A percentile compares a stretch with the other conserved stretches of the same genome.
These are phyloP conservation scores for Adelges cooleyi DNA, from an alignment of 1,140 invertebrate species.

Conservation along the genomic window DNA sequence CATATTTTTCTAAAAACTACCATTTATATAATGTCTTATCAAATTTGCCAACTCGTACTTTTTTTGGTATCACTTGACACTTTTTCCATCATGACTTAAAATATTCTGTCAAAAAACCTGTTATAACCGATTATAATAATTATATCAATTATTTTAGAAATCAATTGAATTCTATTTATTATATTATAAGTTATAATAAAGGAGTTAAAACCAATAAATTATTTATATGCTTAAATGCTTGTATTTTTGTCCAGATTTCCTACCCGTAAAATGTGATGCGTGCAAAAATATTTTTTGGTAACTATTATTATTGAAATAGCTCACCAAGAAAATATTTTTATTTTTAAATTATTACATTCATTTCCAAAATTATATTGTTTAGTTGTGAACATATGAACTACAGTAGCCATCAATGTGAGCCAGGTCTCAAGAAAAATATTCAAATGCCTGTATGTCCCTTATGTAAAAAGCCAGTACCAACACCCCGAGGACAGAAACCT, in stretches of 20 bases:
- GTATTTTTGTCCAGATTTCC: constrained; percentile 61
- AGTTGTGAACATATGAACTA: constrained; percentile 78
- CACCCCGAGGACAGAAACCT: constrained; percentile 64
- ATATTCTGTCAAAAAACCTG: too few species aligned
- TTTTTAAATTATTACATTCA: neutral
- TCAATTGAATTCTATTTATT: too few species aligned
- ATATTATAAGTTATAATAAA: too few species aligned
- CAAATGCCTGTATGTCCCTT: constrained; percentile 91
- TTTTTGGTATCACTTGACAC: too few species aligned
- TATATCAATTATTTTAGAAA: too few species aligned
- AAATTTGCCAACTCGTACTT: too few species aligned
- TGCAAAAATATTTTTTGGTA: constrained; percentile 79
- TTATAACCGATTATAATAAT: too few species aligned
- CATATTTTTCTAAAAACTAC: too few species aligned
- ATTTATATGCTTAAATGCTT: constrained; percentile 31
- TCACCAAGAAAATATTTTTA: too few species aligned
- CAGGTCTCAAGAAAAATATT: constrained; percentile 66
- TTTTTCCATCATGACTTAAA: too few species aligned
- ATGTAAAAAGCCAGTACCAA: constrained; percentile 74
- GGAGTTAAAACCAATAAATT: constrained; percentile 29
- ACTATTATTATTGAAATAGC: neutral
- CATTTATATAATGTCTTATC: too few species aligned
- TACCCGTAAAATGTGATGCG: constrained; percentile 88
- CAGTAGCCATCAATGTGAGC: constrained; percentile 61
- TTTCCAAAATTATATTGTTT: too few species aligned